Conservation (phyloP, 2,888 invertebrate genomes). For the Hylaea fasciaria region DNA sequence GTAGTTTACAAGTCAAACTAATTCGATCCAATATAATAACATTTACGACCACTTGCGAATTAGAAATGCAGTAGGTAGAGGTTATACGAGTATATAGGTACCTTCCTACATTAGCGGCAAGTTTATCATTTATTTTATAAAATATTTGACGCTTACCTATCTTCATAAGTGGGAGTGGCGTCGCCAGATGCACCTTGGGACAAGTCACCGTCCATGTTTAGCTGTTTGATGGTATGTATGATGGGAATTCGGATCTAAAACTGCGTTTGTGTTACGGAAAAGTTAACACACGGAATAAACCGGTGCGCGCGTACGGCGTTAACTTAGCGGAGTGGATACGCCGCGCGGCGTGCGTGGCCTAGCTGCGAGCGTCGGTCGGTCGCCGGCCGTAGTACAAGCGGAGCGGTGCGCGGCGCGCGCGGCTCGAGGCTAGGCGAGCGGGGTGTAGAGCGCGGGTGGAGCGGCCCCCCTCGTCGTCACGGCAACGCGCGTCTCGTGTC, state of each 20-base stretch:
- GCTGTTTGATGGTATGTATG: constrained; percentile 38
- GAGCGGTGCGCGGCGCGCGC: constrained; percentile 40
- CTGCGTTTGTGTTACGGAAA: constrained; percentile 52
- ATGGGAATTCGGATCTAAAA: constrained; percentile 48
- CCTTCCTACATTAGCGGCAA: background rate
- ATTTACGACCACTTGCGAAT: background rate
- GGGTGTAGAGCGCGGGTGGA: constrained; percentile 45
- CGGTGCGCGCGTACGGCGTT: constrained; percentile 61
- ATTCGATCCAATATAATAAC: too few species aligned
- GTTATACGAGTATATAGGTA: too few species aligned
- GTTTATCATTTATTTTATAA: background rate
- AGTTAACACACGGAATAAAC: constrained; percentile 60
- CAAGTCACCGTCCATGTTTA: constrained; percentile 71
- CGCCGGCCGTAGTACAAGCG: constrained; percentile 42
- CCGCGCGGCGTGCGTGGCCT: constrained; percentile 43
- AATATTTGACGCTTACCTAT: constrained; percentile 62
- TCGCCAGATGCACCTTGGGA: constrained; percentile 73
- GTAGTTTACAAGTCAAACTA: too few species aligned
- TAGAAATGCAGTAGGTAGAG: background rate
- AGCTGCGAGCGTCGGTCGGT: constrained; percentile 40
- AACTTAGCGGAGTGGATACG: constrained; percentile 52
- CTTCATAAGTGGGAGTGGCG: constrained; percentile 71
- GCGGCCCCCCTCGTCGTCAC: constrained; percentile 50
- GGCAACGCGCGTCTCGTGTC: constrained; percentile 34
- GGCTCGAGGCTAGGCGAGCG: constrained; percentile 40